These are phyloP conservation scores for Balaenoptera acutorostrata DNA, from an alignment of 2,113 vertebrate species.

Conservation along the genomic window DNA sequence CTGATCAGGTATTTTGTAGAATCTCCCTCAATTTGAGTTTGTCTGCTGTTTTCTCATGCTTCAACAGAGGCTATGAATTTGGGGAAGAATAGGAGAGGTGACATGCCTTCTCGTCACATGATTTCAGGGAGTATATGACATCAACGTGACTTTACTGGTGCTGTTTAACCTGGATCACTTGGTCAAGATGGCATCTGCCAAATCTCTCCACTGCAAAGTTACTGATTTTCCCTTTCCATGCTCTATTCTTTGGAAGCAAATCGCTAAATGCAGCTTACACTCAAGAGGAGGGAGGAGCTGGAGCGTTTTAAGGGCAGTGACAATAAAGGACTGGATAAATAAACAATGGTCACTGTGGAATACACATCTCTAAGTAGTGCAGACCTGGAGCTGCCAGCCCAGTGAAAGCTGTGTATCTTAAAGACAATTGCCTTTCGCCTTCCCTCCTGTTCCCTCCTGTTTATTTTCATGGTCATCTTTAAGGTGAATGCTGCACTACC, in stretches of 20 bases:
- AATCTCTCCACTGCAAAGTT: background rate
- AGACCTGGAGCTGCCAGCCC: background rate
- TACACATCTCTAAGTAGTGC: background rate
- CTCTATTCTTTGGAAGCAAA: background rate
- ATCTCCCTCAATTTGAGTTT: background rate
- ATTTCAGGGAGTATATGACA: background rate
- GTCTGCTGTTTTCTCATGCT: background rate
- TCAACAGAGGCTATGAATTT: background rate
- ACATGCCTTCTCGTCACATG: background rate
- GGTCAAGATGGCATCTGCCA: background rate
- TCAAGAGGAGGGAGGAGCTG: background rate
- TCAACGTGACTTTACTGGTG: background rate
- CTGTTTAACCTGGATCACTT: background rate
- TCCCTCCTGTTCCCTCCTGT: background rate
- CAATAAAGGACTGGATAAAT: background rate
- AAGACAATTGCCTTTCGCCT: background rate
- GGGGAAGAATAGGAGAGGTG: background rate
- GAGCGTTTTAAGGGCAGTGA: background rate
- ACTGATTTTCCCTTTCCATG: background rate
- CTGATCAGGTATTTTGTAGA: background rate
- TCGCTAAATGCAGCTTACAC: background rate
- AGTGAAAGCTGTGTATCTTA: background rate
- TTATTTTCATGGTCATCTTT: background rate
- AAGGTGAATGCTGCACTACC: background rate
- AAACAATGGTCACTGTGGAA: background rate